Base-by-base conservation (phyloP, 1,140 invertebrate species). In the Doryteuthis pealeii region DNA sequence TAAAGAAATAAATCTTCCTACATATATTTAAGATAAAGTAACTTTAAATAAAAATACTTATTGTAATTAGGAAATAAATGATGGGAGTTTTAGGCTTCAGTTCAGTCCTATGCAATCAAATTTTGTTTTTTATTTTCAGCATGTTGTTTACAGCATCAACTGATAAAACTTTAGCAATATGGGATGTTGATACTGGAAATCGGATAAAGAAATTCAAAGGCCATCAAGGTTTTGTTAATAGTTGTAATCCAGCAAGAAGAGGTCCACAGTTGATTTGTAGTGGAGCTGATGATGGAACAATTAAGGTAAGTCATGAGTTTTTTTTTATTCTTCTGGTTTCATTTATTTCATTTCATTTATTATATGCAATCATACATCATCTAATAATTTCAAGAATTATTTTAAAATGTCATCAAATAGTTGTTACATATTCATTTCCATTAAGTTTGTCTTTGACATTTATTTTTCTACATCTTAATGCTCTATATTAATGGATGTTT, bases 251-350 rank as follows among this genome's bases (percentile, higher is more conserved):
- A 31, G 93, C 95, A 26, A 90, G 97, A 80, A 87, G 96, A 84
- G 97, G 96, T 12, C 93, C 95, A 18, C 93, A 95, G 77, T 87
- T 97, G 49, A 88, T 99, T 12, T 95, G 94, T 66, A 98, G 96
- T 76, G 98, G 94, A 14, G 94, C 95, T 80, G 98, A 99, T 89
- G 98, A 99, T 88, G 95, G 94, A 74, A 95, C 94, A 15, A 92
- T 99, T 71, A 92, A 93, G 86, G 91, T 98, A 77, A 73, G 35
- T 40, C 14, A 32, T 71, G 5, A 69, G 28, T 35, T 15, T 22
- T 72, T n/a, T 71, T n/a, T 49, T 71, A 10, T 31, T 71, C 10
- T 22, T 54, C 26, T 30, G 30, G 3, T 43, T 26, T 71, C n/a
- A 8, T 43, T 33, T 33, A 43, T 5, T 33, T 43, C 35, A 68